Base-by-base conservation (phyloP, 2,888 invertebrate species). In the Orchesellides sinensis region DNA sequence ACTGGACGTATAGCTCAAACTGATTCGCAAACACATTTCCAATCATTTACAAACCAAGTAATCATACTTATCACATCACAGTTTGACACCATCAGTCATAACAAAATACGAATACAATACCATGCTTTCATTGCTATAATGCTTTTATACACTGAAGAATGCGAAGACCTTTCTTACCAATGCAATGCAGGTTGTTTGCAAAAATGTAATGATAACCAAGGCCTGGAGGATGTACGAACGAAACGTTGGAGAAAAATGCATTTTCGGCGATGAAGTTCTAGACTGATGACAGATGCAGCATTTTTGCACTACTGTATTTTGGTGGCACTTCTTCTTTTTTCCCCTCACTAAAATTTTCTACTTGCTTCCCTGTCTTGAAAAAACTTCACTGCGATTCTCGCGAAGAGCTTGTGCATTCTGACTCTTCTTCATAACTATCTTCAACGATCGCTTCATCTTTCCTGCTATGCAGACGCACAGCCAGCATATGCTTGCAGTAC, bases 401-500 rank as follows among this genome's bases (percentile, higher is more conserved):
- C 32, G 32, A 77, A 61, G 27, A 61, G 49, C 69, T 63, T 63
- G n/a, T n/a, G n/a, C 78, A 49, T 69, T 68, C 68, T 56, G 56
- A 69, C 52, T 70, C 70, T 70, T 78, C 78, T 78, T 69, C 78
- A 35, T 52, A 29, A 21, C 77, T 69, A 77, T 77, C 68, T 69
- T 68, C 68, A 59, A 63, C 40, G 17, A 63, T 35, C 21, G 40
- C 63, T 63, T 63, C 66, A 70, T 78, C 78, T 78, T 78, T 63
- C 68, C 61, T 77, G 56, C 61, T 63, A 78, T 70, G 70, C 78
- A 19, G 78, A 78, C 54, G 45, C 78, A 69, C 77, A 61, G 77
- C 69, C 69, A 59, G 49, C 52, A 35, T 63, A 78, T 52, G 77
- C 77, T 77, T 77, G 63, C 29, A 12, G 75, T 75, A 49, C 61